Conservation (phyloP, 2,797 vertebrate species). For the Eleutherodactylus coqui region DNA sequence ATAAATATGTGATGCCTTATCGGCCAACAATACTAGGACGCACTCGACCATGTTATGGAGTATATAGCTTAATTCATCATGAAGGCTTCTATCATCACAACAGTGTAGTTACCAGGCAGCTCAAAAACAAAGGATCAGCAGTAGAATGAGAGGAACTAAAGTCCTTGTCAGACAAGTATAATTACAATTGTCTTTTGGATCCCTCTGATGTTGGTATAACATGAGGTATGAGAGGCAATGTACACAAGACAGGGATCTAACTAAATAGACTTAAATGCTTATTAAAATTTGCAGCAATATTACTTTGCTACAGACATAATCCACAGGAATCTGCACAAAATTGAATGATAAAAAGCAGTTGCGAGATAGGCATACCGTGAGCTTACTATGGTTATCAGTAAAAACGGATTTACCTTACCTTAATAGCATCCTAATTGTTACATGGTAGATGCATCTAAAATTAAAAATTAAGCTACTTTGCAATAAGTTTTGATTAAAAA, state of each 20-base stretch:
- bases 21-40: background rate
- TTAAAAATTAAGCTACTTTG: background rate
- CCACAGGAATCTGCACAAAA: background rate
- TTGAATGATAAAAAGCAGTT: background rate
- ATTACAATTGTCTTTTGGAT: background rate
- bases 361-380: background rate
- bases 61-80: background rate
- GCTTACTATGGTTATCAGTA: background rate
- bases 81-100: background rate
- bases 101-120: background rate
- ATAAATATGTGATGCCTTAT: background rate
- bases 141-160: background rate
- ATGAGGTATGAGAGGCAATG: background rate
- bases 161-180: background rate
- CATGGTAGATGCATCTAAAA: background rate
- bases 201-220: background rate
- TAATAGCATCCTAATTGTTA: background rate
- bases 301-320: background rate
- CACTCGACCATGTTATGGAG: background rate
- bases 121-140: background rate
- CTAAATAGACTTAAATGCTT: slow-evolving; percentile 4
- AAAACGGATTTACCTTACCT: background rate
- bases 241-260: slow-evolving; percentile 2
- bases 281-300: background rate
- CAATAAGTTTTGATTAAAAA: background rate